A percentile compares a stretch with the other conserved stretches of the same genome.
Evolutionary conservation across 2,797 vertebrate species (phyloP).

Genomic region (Coccyzus lansbergi): DNA sequence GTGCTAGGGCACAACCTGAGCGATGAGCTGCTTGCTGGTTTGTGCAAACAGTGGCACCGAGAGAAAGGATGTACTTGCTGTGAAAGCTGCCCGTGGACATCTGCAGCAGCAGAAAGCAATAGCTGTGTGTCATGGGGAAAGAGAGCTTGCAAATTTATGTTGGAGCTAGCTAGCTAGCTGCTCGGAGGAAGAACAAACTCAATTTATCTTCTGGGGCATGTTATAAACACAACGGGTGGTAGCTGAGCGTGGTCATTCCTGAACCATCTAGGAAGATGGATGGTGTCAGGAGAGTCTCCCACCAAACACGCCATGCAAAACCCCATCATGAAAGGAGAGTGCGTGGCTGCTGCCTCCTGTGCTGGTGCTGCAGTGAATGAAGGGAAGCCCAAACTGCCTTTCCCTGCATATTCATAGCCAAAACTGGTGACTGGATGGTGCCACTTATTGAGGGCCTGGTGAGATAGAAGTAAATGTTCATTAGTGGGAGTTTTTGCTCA

Average conservation of each 20-base stretch:
- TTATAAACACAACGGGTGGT: not conserved
- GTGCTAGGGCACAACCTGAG: too few species aligned
- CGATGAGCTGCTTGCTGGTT: rapidly evolving
- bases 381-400: not conserved
- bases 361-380: not conserved
- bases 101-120: not conserved
- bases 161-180: not conserved
- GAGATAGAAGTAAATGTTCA: not conserved
- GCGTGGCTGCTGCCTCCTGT: not conserved
- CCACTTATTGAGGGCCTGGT: not conserved
- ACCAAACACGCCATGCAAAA: rapidly evolving
- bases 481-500: not conserved
- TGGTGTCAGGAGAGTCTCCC: not conserved
- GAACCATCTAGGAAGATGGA: not conserved
- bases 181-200: not conserved
- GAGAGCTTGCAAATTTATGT: not conserved
- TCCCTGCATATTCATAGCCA: not conserved
- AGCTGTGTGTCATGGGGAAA: not conserved
- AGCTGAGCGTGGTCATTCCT: not conserved
- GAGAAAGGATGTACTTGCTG: not conserved
- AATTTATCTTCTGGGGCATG: rapidly evolving
- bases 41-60: not conserved
- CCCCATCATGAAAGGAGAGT: not conserved
- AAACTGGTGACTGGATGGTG: not conserved
- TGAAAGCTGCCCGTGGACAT: not conserved